These are phyloP conservation scores for Agonopterix heracliana DNA, from an alignment of 2,888 invertebrate genomes.

Conservation along the genomic window DNA sequence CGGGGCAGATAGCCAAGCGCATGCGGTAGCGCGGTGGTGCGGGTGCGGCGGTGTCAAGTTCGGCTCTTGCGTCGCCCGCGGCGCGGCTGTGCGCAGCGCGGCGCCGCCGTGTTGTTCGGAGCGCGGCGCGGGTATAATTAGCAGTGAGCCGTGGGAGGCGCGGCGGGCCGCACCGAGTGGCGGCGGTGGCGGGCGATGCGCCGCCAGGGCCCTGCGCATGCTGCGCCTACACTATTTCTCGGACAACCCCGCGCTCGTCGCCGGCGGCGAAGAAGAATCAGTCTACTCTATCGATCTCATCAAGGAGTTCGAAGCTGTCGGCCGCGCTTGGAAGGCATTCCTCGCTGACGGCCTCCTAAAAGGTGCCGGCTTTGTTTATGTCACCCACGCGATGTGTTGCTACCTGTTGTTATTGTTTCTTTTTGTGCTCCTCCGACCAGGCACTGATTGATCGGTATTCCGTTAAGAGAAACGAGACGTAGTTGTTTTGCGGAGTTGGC, in stretches of 20 bases:
- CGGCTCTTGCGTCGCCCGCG: too few relatives aligned
- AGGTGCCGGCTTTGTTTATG: conserved; percentile 56
- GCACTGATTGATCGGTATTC: neutral
- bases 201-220: conserved; percentile 78
- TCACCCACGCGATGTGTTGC: conserved; percentile 31
- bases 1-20: too few relatives aligned
- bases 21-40: neutral
- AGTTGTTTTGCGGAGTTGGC: neutral
- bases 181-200: conserved; percentile 46
- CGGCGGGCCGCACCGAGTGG: conserved; percentile 67
- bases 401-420: conserved; percentile 34
- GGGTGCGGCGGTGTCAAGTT: too few relatives aligned
- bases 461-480: neutral
- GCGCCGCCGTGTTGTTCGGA: conserved; percentile 12
- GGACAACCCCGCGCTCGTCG: conserved; percentile 83
- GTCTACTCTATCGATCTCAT: conserved; percentile 89
- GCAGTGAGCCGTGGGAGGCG: conserved; percentile 72
- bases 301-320: conserved; percentile 90
- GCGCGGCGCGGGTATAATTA: conserved; percentile 55
- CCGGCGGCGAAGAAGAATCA: conserved; percentile 74
- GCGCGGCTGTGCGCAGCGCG: conserved; percentile 20
- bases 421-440: conserved; percentile 18
- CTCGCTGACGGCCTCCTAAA: conserved; percentile 81
- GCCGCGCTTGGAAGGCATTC: conserved; percentile 85
- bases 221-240: conserved; percentile 90